phyloP scores from a whole-genome alignment of 2,888 invertebrate genomes.

The Corbicula japonica region DNA sequence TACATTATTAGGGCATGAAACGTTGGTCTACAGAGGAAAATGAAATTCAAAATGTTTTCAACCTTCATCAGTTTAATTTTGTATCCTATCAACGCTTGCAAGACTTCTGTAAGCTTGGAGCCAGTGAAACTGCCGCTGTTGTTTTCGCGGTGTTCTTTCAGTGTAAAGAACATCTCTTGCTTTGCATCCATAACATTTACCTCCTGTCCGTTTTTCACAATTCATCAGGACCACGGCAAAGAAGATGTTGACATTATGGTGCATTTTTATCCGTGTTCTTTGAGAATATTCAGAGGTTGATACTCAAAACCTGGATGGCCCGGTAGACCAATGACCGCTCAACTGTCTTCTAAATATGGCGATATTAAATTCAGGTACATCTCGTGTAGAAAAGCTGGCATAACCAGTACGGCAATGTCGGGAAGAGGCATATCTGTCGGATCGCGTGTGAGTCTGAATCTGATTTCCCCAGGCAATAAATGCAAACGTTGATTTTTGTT shows the following conservation, averaged over 20 bases:
- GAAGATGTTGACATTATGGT: constrained; percentile 70
- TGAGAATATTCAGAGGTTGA: constrained; percentile 63
- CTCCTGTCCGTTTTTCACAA: constrained; percentile 63
- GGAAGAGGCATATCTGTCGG: constrained; percentile 55
- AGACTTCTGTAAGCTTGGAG: too few relatives aligned
- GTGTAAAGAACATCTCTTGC: constrained; percentile 50
- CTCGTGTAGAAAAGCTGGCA: constrained; percentile 74
- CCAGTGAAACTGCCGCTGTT: too few relatives aligned
- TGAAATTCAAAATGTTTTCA: constrained; percentile 58
- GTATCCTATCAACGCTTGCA: constrained; percentile 58
- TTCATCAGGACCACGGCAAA: constrained; percentile 74
- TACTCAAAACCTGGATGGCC: constrained; percentile 76
- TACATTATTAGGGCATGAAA: constrained; percentile 66
- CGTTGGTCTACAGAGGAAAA: constrained; percentile 48
- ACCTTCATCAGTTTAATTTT: constrained; percentile 55
- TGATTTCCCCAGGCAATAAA: constrained; percentile 45
- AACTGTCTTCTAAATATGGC: constrained; percentile 62
- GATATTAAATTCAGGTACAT: constrained; percentile 65
- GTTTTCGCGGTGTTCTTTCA: constrained; percentile 45
- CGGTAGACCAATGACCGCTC: constrained; percentile 70
- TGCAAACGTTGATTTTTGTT: constrained; percentile 32
- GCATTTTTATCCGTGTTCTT: constrained; percentile 49
- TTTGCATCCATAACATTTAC: constrained; percentile 65
- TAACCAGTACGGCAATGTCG: constrained; percentile 69
- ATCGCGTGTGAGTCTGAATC: constrained; percentile 69